Evolutionary conservation across 2,113 vertebrate genomes (phyloP).

Genomic region (Carassius carassius): DNA sequence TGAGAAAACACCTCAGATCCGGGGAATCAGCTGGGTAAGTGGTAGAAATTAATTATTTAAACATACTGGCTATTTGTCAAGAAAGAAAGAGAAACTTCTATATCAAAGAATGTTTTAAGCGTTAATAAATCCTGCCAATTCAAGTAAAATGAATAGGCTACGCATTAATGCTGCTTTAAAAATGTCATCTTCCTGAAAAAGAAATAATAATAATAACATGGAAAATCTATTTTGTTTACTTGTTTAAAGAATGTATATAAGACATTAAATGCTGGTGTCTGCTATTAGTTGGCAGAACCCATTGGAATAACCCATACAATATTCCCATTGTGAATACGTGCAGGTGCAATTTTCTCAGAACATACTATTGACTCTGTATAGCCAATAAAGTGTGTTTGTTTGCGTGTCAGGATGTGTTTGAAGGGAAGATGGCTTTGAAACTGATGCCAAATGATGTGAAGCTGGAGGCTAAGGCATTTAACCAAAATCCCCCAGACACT

Average conservation of each 20-base stretch:
- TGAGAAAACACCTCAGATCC: too few relatives aligned
- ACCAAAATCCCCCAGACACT: not conserved
- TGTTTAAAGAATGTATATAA: not conserved
- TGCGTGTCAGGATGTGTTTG: not conserved
- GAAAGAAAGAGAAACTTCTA: too few relatives aligned
- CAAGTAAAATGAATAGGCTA: too few relatives aligned
- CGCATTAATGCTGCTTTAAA: too few relatives aligned
- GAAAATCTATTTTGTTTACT: too few relatives aligned
- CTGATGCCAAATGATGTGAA: conserved; percentile 7
- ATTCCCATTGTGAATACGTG: not conserved
- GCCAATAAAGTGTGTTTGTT: not conserved
- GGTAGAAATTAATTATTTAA: too few relatives aligned
- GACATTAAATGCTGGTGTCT: not conserved
- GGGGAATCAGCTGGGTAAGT: too few relatives aligned
- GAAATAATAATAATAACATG: too few relatives aligned
- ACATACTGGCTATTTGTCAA: too few relatives aligned
- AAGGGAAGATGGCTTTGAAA: not conserved
- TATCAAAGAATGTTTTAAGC: too few relatives aligned
- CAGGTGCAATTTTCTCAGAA: not conserved
- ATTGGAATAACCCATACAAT: not conserved
- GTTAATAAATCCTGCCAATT: too few relatives aligned
- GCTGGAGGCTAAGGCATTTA: not conserved
- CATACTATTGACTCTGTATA: not conserved
- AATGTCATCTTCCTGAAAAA: too few relatives aligned
- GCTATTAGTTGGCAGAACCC: not conserved